Evolutionary conservation across 2,797 vertebrate species (phyloP).

Genomic region (Emys orbicularis): DNA sequence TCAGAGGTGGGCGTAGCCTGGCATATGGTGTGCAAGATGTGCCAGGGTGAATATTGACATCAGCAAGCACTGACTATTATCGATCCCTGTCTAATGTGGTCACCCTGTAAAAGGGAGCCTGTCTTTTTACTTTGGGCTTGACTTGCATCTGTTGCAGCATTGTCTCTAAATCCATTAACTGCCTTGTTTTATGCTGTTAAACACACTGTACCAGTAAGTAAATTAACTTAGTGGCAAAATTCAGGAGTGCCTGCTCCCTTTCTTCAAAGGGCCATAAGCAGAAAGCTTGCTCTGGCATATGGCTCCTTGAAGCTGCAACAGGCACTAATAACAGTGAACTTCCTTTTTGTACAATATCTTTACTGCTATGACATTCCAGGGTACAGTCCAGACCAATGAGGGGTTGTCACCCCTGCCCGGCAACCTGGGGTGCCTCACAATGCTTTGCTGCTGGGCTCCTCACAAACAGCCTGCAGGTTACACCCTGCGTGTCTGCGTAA

Average conservation of each 20-base stretch:
- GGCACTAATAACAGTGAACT: neutral
- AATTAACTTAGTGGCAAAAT: neutral
- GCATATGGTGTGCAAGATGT: neutral
- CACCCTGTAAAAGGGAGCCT: neutral
- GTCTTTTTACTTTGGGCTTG: neutral
- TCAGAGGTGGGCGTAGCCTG: accelerated
- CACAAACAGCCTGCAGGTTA: neutral
- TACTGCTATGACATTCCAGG: neutral
- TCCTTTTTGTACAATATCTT: neutral
- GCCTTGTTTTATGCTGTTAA: neutral
- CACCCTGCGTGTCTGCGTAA: neutral
- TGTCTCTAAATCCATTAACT: neutral
- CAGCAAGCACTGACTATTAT: neutral
- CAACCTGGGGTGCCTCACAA: neutral
- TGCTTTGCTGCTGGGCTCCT: neutral
- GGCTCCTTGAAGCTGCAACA: neutral
- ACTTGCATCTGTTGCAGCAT: neutral
- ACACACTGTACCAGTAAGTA: neutral
- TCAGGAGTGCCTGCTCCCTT: neutral
- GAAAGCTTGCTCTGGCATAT: neutral
- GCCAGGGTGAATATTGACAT: accelerated
- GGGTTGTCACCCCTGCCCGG: too few relatives aligned
- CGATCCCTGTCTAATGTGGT: accelerated
- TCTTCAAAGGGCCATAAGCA: neutral
- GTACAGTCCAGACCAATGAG: neutral